Evolutionary conservation across 2,888 invertebrate genomes (phyloP), one percentile per base, ranked within the genome.

Genomic region (Cantharis nigra): DNA sequence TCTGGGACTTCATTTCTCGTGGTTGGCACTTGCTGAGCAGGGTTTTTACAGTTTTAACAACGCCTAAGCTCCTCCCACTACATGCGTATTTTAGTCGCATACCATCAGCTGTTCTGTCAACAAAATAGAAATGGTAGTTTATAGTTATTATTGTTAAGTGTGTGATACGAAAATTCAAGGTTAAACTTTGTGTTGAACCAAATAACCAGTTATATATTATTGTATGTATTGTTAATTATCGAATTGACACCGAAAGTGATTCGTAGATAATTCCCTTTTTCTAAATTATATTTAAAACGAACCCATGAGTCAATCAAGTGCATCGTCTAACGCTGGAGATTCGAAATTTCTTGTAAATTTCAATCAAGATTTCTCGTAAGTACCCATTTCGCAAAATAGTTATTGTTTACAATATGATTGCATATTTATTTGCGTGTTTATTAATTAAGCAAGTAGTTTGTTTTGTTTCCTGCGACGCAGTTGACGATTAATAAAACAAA

Each of bases 311-410:
- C 93, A 94, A 91, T 92, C 94, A 92, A 93, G 92, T 90, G 92
- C 92, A 90, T 92, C 92, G 87, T 92, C 93, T 88, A 95, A 94
- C 90, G 91, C 94, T 88, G 92, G 94, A 90, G 93, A 85, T 82
- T 81, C 93, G 90, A 95, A 95, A 89, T 94, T 96, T 89, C 97
- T 96, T 90, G 97, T 98, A 85, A 97, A 97, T 90, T 98, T 98
- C 89, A 98, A 98, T 90, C 98, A 98, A 90, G 98, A 98, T 90
- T 95, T 94, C 93, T 96, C 98, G 98, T 98, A 95, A 96, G 97
- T 94, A 49, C 49, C 49, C n/a, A 49, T 49, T n/a, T 72, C 49
- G 49, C 49, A 67, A 72, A 72, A 72, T 64, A 72, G 1, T 49
- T 72, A 3, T 28, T 49, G 49, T 49, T 49, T 49, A 49, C 49